Evolutionary conservation across 2,888 invertebrate genomes (phyloP), one percentile per base, ranked within the genome.

Genomic region (Volucella bombylans): DNA sequence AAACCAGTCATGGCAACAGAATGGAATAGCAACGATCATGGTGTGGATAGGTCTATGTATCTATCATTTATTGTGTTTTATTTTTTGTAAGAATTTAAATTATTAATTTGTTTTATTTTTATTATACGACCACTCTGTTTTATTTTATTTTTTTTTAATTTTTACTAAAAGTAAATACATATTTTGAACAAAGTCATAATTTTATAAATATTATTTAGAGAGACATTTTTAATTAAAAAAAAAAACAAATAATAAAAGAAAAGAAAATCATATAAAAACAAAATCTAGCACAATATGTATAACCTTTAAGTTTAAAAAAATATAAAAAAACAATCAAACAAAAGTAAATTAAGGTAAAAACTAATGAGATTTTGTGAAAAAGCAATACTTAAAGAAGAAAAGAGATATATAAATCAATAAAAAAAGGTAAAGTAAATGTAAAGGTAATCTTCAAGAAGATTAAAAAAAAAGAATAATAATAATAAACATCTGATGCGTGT

Each of bases 231-330:
- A 80, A 71, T 74, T 39, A 78, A 72, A 57, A 69, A 73, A 39
- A 41, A 65, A 41, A 41, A 65, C 0, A 8, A 31, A 31, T 8
- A 31, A 43, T 10, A 11, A 50, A 8, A 87, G 88, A 82, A 88
- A 88, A 88, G 14, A 41, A 14, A 59, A 43, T 14, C 15, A 47
- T 43, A 45, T 8, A 87, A 88, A 88, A 78, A 61, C 55, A 76
- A 86, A 59, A 67, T 45, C 59, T 82, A 89, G 90, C 89, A 89
- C 89, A 89, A 90, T 90, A 90, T 89, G 89, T 90, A 88, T 89
- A 89, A 89, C 88, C 87, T 87, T 88, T 89, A 88, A 88, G 86
- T 87, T 87, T 65, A 87, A 89, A 89, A 89, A 88, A 88, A 90
- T 23, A 23, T 3, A 89, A 89, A 89, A 31, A 89, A 89, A 88